Conservation (phyloP, 2,797 vertebrate species). For the Hylomyscus alleni region DNA sequence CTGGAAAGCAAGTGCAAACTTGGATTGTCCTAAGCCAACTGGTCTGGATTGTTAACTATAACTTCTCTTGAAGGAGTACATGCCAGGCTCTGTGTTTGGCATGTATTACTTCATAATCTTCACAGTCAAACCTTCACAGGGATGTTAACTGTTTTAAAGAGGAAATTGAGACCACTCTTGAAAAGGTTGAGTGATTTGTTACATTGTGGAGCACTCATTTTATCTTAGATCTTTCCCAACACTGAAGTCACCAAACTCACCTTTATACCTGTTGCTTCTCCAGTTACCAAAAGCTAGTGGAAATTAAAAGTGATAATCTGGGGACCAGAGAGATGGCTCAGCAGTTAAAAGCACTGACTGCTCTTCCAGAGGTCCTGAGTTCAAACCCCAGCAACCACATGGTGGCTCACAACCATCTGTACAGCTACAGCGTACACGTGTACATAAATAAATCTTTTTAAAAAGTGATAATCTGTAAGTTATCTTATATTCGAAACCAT, state of each 20-base stretch:
- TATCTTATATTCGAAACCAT: conserved; percentile 53
- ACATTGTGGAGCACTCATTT: conserved; percentile 40
- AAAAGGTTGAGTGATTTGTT: conserved; percentile 68
- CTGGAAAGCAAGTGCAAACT: conserved; percentile 42
- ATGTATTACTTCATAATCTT: conserved; percentile 55
- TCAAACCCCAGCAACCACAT: too few relatives aligned
- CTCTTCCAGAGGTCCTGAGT: too few relatives aligned
- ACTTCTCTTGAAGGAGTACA: conserved; percentile 44
- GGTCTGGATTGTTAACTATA: conserved; percentile 34
- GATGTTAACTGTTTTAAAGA: conserved; percentile 64
- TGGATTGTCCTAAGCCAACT: conserved; percentile 40
- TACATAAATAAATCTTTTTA: too few relatives aligned
- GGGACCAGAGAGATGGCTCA: too few relatives aligned
- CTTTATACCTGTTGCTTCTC: conserved; percentile 30
- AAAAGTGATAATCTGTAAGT: conserved; percentile 29
- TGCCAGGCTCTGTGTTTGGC: conserved; percentile 31
- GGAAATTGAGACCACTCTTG: background rate
- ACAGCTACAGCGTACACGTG: too few relatives aligned
- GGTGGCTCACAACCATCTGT: too few relatives aligned
- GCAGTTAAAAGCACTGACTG: too few relatives aligned
- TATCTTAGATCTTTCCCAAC: conserved; percentile 1
- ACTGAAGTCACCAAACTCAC: conserved; percentile 58
- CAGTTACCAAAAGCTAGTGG: conserved; percentile 56
- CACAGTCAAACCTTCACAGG: background rate
- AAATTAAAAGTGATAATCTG: conserved; percentile 39